Evolutionary conservation across 2,888 invertebrate genomes (phyloP), one percentile per base, ranked within the genome.

Genomic region (Odontomyia ornata): DNA sequence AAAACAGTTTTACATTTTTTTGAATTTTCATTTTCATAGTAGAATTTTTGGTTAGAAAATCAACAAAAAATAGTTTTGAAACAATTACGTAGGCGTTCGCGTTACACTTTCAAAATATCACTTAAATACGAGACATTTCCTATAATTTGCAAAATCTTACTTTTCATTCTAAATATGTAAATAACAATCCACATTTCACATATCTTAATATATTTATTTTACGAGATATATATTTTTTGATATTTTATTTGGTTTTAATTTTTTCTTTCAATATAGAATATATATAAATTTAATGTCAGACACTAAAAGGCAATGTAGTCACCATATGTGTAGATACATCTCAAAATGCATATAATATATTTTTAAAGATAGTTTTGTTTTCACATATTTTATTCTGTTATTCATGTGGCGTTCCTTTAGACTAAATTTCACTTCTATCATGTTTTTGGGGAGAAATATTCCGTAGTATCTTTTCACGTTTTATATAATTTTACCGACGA

Each of bases 291-390:
- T 77, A 79, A 76, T 73, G 76, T 79, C 75, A 77, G 77, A 79
- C 77, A 79, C 77, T 79, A 76, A 79, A 79, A 79, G 79, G 79
- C 79, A 79, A 79, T 79, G 77, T 79, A 79, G 79, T 79, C 79
- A 79, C 79, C 79, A 77, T 79, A 76, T 76, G 47, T 75, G 18
- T 69, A 76, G 69, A 76, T 69, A 76, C 67, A 76, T 76, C 69
- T 69, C 30, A 76, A 76, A 73, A 77, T 79, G 79, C 67, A 77
- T 77, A 76, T 73, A 75, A 76, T 77, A 72, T 75, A 67, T 57
- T 30, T 79, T 64, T 57, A 76, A 47, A 47, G 46, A 69, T 43
- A 69, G 9, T 30, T 46, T 47, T 60, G 9, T 46, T 23, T 18
- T 30, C 23, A n/a, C 23, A 57, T 73, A 60, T 60, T 62, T 60